These are phyloP conservation scores for Psammodynastes pulverulentus DNA, from an alignment of 2,113 vertebrate genomes.

Conservation along the genomic window DNA sequence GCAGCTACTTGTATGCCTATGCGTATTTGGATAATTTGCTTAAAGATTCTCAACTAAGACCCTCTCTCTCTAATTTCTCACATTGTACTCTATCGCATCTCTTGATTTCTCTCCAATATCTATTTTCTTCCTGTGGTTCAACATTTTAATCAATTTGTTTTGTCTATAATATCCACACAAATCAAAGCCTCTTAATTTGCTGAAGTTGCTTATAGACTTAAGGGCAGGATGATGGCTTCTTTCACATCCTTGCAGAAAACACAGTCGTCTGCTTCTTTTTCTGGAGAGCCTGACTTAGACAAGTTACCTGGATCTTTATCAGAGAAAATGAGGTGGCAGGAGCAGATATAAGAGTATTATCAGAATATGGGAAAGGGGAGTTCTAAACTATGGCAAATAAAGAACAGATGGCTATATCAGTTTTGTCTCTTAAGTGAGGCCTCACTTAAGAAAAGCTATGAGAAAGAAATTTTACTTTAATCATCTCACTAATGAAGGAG, in stretches of 20 bases:
- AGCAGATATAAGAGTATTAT: neutral
- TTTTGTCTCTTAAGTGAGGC: neutral
- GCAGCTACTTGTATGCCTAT: no score
- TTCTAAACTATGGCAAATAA: neutral
- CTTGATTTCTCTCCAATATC: neutral
- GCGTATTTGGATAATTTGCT: no score
- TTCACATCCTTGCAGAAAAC: neutral
- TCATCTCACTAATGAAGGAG: neutral
- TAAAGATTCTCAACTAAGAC: no score
- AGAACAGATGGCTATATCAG: neutral
- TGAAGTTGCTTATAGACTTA: neutral
- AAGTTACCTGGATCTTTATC: neutral
- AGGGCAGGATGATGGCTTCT: neutral
- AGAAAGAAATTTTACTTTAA: neutral
- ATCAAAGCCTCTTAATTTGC: neutral
- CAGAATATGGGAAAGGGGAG: neutral
- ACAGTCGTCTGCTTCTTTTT: neutral
- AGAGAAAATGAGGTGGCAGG: neutral
- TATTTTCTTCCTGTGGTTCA: neutral
- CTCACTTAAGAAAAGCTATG: neutral
- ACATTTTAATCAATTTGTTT: neutral
- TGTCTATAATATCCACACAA: neutral
- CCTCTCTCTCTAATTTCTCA: no score
- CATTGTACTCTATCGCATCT: neutral
- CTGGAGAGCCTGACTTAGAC: neutral